These are phyloP conservation scores for Hemicentrotus pulcherrimus DNA, from an alignment of 35 echinoderm and acorn worm species.

Conservation along the genomic window DNA sequence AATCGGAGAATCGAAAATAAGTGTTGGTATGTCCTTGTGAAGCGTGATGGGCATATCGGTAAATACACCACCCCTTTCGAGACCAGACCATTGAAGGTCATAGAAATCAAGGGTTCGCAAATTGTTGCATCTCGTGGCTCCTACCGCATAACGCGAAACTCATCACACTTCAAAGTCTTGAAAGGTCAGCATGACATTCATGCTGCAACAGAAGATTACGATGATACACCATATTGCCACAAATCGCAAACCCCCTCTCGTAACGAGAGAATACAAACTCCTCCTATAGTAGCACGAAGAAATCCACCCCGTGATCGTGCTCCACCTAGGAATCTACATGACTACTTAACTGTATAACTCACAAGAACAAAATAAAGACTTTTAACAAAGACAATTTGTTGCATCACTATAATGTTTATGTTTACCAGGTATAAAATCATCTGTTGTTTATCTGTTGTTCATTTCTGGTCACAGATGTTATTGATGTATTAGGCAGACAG, in stretches of 20 bases:
- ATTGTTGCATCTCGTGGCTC: slow-evolving; percentile 57
- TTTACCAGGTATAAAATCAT: neutral
- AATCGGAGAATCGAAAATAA: slow-evolving; percentile 20
- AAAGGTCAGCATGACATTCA: neutral
- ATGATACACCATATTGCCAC: neutral
- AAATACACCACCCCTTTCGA: slow-evolving; percentile 64
- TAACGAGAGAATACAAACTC: neutral
- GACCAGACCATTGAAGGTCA: slow-evolving; percentile 65
- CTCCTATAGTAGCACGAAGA: slow-evolving; percentile 27
- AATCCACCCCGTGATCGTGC: slow-evolving; percentile 5
- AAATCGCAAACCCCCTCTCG: slow-evolving; percentile 37
- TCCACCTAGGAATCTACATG: slow-evolving; percentile 6
- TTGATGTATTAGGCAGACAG: neutral
- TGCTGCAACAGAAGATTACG: slow-evolving; percentile 9
- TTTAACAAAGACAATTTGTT: neutral
- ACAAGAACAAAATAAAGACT: neutral
- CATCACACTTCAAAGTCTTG: slow-evolving; percentile 56
- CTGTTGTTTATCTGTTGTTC: neutral
- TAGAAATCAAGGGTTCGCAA: slow-evolving; percentile 60
- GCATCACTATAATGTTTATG: neutral
- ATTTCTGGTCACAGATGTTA: neutral
- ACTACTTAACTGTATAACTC: slow-evolving; percentile 37
- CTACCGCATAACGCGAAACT: slow-evolving; percentile 57
- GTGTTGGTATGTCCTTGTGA: slow-evolving; percentile 69
- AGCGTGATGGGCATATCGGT: slow-evolving; percentile 48